Evolutionary conservation across 2,888 invertebrate genomes (phyloP).

Genomic region (Eilema caniola): DNA sequence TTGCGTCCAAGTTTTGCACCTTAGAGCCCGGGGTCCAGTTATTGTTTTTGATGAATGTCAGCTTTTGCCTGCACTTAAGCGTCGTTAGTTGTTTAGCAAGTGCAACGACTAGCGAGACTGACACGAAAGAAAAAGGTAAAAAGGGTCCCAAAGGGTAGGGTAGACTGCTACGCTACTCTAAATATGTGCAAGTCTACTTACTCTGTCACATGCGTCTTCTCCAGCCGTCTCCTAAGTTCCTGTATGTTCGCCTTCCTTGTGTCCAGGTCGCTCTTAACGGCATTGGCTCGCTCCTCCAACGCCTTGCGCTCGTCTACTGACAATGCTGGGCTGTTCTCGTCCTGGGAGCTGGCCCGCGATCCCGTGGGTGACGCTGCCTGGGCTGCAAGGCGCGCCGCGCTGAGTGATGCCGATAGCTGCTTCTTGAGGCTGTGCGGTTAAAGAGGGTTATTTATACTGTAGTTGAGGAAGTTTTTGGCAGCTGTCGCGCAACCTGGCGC

Average conservation of each 20-base stretch:
- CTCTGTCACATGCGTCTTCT: constrained; percentile 95
- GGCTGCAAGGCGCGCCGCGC: constrained; percentile 80
- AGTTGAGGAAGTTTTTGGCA: too few species aligned
- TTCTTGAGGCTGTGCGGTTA: constrained; percentile 85
- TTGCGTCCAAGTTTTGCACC: too few species aligned
- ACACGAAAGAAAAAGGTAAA: too few species aligned
- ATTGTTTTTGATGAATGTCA: too few species aligned
- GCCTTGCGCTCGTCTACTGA: constrained; percentile 85
- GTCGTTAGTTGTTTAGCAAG: too few species aligned
- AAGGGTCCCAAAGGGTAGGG: too few species aligned
- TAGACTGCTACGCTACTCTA: neutral
- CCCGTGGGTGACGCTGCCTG: constrained; percentile 72
- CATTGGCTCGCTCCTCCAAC: constrained; percentile 83
- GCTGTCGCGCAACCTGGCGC: too few species aligned
- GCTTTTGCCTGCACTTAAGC: too few species aligned
- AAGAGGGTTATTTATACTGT: neutral
- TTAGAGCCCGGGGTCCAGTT: too few species aligned
- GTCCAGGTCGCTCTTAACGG: constrained; percentile 90
- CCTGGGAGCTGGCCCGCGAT: constrained; percentile 58
- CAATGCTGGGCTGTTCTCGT: constrained; percentile 74
- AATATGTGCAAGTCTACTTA: constrained; percentile 79
- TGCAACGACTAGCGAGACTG: too few species aligned
- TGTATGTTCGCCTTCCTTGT: constrained; percentile 92
- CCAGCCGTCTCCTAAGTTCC: constrained; percentile 92
- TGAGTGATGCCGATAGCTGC: constrained; percentile 88